Percentiles rank a stretch among this genome's conserved stretches.
Conservation (phyloP, 1,140 invertebrate species). For the Drosophila bocqueti region DNA sequence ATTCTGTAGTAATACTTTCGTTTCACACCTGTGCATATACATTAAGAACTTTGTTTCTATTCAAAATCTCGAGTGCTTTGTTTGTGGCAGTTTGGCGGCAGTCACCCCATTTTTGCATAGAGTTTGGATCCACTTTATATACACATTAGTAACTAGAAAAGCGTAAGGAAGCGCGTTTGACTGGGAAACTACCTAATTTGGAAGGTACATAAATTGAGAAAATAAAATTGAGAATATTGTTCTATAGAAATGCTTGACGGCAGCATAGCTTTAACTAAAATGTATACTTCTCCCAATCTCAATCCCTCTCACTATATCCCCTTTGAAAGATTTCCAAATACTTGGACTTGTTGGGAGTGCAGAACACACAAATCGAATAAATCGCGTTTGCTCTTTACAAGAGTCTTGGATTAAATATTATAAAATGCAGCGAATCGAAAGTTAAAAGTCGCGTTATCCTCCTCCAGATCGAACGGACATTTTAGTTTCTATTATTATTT, state of each 20-base stretch:
- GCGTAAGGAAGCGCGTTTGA: conserved; percentile 12
- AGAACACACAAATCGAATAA: conserved; percentile 30
- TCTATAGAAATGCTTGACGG: conserved; percentile 22
- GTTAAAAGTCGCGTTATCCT: neutral
- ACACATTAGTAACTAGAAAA: conserved; percentile 36
- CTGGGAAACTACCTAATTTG: conserved; percentile 12
- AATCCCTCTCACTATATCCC: neutral
- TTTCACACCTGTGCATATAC: conserved; percentile 47
- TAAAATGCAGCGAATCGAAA: conserved; percentile 10
- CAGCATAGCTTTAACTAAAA: conserved; percentile 15
- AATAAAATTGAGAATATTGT: conserved; percentile 1
- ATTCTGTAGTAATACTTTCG: conserved; percentile 64
- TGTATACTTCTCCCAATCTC: neutral
- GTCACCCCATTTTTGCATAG: conserved; percentile 10
- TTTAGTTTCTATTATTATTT: conserved; percentile 10
- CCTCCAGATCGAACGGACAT: conserved; percentile 1
- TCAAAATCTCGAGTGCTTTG: conserved; percentile 18
- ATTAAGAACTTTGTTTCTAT: conserved; percentile 9
- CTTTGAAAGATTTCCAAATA: too few species aligned
- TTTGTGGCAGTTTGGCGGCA: conserved; percentile 51
- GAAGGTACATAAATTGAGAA: neutral
- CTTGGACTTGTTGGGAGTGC: conserved; percentile 6
- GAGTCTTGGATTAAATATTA: conserved; percentile 3
- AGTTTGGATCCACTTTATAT: conserved; percentile 11
- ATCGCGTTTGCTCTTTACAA: neutral